Evolutionary conservation across 1,140 invertebrate species (phyloP), one percentile per base, ranked within the genome.

Genomic region (Heliconius hewitsoni): DNA sequence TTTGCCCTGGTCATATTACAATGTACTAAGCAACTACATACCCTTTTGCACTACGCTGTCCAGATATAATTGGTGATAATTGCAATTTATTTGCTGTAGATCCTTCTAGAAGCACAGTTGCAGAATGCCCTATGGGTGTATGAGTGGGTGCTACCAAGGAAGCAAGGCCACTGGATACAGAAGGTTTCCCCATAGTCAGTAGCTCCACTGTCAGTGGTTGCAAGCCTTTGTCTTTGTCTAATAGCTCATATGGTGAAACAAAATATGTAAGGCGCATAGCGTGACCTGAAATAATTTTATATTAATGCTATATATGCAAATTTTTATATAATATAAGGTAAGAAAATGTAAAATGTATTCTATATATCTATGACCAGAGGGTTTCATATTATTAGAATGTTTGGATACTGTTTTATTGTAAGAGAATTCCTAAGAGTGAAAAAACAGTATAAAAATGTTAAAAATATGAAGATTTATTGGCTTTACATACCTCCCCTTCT

Each of bases 251-350:
- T 0, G 98, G 98, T n/a, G 98, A 98, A 27, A 99, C 97, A 90
- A 99, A 99, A 91, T 99, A 99, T 0, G 98, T 98, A 18, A 99
- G 92, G 85, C 98, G 98, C 97, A 99, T 98, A 0, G 98, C 97
- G 90, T 98, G 98, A 52, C 98, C 96, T 97, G 91, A 39, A 92
- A 55, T 55, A 55, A n/a, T 55, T 55, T 55, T 55, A n/a, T 55
- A n/a, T 55, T 18, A 55, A 1, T 55, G 42, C 6, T 19, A 55
- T 19, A 55, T 55, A n/a, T 55, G 18, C 52, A n/a, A 30, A 30
- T 30, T 30, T 23, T 30, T 30, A 30, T 30, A 55, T 55, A n/a
- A 55, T 55, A 19, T 55, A 55, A 55, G 18, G 52, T 55, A 55
- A n/a, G 1, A 55, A n/a, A 55, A n/a, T n/a, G 19, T 55, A n/a